Base-by-base conservation (phyloP, 2,113 vertebrate species). In the Stigmatopora argus region DNA sequence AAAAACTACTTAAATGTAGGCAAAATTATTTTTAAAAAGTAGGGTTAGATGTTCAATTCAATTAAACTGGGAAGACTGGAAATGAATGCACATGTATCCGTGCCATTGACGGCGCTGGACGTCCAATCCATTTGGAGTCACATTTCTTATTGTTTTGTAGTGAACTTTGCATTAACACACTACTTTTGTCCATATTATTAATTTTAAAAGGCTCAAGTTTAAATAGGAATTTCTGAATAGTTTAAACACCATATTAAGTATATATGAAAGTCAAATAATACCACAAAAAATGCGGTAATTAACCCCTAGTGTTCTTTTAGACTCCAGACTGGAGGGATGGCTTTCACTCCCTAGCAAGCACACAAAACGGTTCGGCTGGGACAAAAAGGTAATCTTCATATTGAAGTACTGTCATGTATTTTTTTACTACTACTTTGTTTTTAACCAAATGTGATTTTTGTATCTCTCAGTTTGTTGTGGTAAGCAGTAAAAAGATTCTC, bases 401-500 rank as follows among this genome's bases (percentile, higher is more conserved):
- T 34, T 51, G 56, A 59, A 55, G 51, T 2, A 19, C 19, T 14
- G 3, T 18, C 11, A 2, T 10, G 0, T 5, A 1, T 64, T 45
- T 68, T 21, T 31, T 13, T 52, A 26, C 56, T 51, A 12, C 34
- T 53, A 0, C 6, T 56, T 56, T 56, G 3, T 56, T 15, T 26
- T 7, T 41, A 44, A 74, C 23, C 18, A 15, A 26, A 1, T 44
- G 35, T 19, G 11, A 13, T 11, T 18, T 1, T 35, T 35, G 1
- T 65, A 66, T 73, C 5, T 8, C n/a, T 68, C 62, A 99, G 96
- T 98, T 93, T 72, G 92, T 96, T 41, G 94, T 99, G 71, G 94
- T 98, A 64, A 99, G 96, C 92, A 98, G 97, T 86, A 98, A 94
- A 90, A 99, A 98, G 90, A 95, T 99, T 71, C 90, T 99, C 67